A percentile compares a stretch with the other conserved stretches of the same genome.
phyloP scores from a whole-genome alignment of 2,888 invertebrate genomes.

The Zeuzera pyrina region DNA sequence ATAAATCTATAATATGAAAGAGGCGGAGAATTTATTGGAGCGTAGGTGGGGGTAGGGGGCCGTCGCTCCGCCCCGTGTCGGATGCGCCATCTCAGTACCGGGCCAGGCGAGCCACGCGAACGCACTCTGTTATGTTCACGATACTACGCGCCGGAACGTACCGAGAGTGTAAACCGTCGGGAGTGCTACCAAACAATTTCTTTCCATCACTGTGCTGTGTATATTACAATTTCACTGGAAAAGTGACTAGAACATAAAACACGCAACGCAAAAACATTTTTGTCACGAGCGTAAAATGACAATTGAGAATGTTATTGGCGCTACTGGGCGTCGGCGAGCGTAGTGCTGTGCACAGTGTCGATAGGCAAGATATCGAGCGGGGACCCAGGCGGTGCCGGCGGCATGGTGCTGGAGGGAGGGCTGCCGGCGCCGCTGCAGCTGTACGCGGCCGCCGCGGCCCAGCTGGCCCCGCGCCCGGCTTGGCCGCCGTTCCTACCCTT shows the following conservation, averaged over 20 bases:
- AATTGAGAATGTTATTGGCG: constrained; percentile 39
- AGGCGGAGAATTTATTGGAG: constrained; percentile 66
- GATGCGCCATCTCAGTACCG: constrained; percentile 66
- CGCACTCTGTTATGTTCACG: constrained; percentile 23
- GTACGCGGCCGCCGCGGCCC: constrained; percentile 80
- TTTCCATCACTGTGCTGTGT: constrained; percentile 14
- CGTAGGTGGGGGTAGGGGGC: constrained; percentile 47
- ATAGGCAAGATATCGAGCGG: constrained; percentile 42
- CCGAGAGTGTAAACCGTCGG: constrained; percentile 18
- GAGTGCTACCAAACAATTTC: constrained; percentile 10
- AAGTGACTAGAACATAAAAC: constrained; percentile 3
- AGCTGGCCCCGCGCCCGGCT: constrained; percentile 66
- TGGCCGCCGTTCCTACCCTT: constrained; percentile 77
- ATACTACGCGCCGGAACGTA: constrained; percentile 14
- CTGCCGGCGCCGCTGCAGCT: constrained; percentile 80
- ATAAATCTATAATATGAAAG: constrained; percentile 73
- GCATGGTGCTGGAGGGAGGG: constrained; percentile 79
- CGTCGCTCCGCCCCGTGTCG: constrained; percentile 46
- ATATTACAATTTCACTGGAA: constrained; percentile 3
- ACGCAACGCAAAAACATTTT: constrained; percentile 11
- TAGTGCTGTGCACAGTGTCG: constrained; percentile 36
- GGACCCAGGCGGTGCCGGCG: constrained; percentile 29
- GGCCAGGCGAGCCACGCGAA: constrained; percentile 32
- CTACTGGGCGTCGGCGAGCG: constrained; percentile 24
- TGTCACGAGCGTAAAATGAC: constrained; percentile 23